A percentile compares a stretch with the other conserved stretches of the same genome.
These are phyloP conservation scores for Metaphire vulgaris DNA, from an alignment of 1,140 invertebrate species.

Conservation along the genomic window DNA sequence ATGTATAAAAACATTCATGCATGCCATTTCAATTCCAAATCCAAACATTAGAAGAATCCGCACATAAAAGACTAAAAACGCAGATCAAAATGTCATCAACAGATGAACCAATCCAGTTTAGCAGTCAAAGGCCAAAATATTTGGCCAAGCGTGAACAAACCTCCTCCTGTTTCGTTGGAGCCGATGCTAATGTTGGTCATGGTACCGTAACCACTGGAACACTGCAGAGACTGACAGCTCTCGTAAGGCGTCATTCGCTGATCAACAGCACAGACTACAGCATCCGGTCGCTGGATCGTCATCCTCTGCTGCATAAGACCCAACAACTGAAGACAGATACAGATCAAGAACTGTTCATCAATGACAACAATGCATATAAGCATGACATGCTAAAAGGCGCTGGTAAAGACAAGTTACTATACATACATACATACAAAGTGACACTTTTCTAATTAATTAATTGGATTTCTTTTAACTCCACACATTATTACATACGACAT, in stretches of 20 bases:
- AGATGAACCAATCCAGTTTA: background rate
- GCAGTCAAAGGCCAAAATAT: background rate
- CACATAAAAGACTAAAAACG: too few species aligned
- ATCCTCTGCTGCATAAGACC: background rate
- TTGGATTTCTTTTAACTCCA: too few species aligned
- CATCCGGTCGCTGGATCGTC: background rate
- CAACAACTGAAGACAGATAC: background rate
- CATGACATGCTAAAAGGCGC: background rate
- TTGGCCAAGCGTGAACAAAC: constrained; percentile 6
- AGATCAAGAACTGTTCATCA: background rate
- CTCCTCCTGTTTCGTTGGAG: constrained; percentile 8
- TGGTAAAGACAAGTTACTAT: background rate
- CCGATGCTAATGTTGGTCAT: constrained; percentile 12
- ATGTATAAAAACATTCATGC: background rate
- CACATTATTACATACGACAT: too few species aligned
- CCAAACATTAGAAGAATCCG: too few species aligned
- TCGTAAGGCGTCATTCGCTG: background rate
- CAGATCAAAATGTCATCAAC: background rate
- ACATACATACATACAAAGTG: background rate
- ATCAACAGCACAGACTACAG: background rate
- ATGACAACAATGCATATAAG: background rate
- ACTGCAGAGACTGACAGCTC: constrained; percentile 14
- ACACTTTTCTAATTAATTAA: too few species aligned
- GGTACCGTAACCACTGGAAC: constrained; percentile 19
- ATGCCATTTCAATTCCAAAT: too few species aligned